Base-by-base conservation (phyloP, 2,797 vertebrate species). In the Scolopax rusticola region DNA sequence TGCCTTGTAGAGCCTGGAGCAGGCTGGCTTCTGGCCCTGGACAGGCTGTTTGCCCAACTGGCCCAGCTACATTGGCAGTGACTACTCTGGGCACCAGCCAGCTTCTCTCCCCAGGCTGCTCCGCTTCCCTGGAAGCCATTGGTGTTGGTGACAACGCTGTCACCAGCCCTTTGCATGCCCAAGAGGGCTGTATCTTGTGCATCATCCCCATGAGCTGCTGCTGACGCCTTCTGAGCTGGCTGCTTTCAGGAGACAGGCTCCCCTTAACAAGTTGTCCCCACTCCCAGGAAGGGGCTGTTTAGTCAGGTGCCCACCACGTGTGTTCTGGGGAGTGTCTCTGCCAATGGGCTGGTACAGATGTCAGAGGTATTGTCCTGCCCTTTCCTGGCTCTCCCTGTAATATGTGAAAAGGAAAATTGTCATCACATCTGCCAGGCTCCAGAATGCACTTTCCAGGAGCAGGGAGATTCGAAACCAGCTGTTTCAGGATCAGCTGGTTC, bases 101-200 rank as follows among this genome's bases (percentile, higher is more conserved):
- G 27, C 6, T 12, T 59, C 56, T 47, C n/a, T 77, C 13, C 38
- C 33, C 32, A 40, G 57, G 33, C 12, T 70, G 64, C 36, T 68
- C 8, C 5, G 0, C 15, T 57, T 27, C 53, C 38, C 32, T 14
- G 47, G 17, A 64, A 56, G 45, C 50, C 36, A 28, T 48, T 9
- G 23, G 56, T 54, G 59, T 57, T 11, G 23, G 60, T 54, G 64
- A 23, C 15, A 15, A 1, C 20, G 1, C 5, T 50, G 47, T 50
- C 83, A n/a, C 25, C 83, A 47, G 32, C 41, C 50, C 50, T 75
- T 54, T 43, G 54, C 41, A 51, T 18, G 8, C 28, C 33, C 38
- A 2, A 2, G 25, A 41, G 17, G 40, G 25, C 43, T 59, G 47
- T 9, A 0, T 0, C 10, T 13, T 3, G 2, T 7, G 4, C 8